Evolutionary conservation across 2,888 invertebrate species (phyloP), one percentile per base, ranked within the genome.

Genomic region (Tolmerus cingulatus): DNA sequence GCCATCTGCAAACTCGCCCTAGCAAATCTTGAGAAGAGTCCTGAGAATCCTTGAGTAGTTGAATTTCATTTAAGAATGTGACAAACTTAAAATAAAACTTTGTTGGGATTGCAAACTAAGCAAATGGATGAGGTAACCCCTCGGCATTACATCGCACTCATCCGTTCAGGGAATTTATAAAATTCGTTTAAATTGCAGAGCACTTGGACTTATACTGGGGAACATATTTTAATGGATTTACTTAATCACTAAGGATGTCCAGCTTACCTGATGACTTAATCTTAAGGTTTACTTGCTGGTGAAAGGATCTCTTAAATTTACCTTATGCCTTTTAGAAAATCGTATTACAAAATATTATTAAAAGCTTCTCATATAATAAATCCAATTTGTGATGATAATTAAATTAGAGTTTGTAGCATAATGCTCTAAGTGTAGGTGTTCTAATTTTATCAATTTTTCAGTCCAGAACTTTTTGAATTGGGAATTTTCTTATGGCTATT

Each of bases 1-100:
- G 16, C 34, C 34, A 34, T 34, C 7, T 34, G 19, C 40, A 57
- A 57, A 46, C 30, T 57, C n/a, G 0, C 14, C 19, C 19, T 12
- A 37, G 37, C 0, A 30, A 27, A 66, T 82, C 34, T n/a, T 37
- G 5, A 82, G 16, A 66, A 27, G 57, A n/a, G 8, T 9, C 34
- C 37, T 57, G 19, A 34, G 14, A 82, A 16, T 82, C 57, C 66
- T 7, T 8, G 12, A 34, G n/a, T 57, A 19, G 34, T 16, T 37
- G 51, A 66, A 82, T 82, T 82, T 57, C 37, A 37, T 30, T 66
- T 19, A 66, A 82, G 40, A 37, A 82, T 82, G 82, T 82, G 82
- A 66, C 40, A 55, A 57, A 82, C 66, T 57, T 66, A 57, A 82
- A 82, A 82, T 82, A 66, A 82, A 57, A 82, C 34, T 19, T 82